Evolutionary conservation across 2,888 invertebrate species (phyloP), one percentile per base, ranked within the genome.

Genomic region (Junonia oenone): DNA sequence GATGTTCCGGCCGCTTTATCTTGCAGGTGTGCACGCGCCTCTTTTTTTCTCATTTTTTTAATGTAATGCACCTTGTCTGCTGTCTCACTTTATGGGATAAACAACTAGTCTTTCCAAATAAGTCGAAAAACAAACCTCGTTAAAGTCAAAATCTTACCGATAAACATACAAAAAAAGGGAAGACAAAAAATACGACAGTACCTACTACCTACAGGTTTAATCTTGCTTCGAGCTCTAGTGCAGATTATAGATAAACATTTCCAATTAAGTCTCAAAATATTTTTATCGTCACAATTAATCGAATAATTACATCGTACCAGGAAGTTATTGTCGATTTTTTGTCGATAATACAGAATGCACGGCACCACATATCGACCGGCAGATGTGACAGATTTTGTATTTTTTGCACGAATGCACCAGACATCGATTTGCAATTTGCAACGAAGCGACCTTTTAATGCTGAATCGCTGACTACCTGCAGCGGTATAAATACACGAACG

Each of bases 341-440:
- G 40, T 56, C n/a, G 35, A 17, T 27, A 19, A 11, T 2, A 22
- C 9, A 13, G n/a, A 48, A 22, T 26, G 46, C 50, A 37, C 15
- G 13, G 19, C 46, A 38, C 29, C 45, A 55, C 49, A 51, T 62
- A 51, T 48, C 43, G 61, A 55, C 27, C 56, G 69, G 73, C 83
- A 82, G 82, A 76, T 83, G 85, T 68, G 64, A 65, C 68, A 69
- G 68, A 75, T 76, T 49, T 73, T 68, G 66, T 71, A 70, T 80
- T 84, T 84, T 81, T 84, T 81, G 75, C 74, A 67, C 72, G 69
- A 63, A 67, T 62, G 56, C 63, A 57, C 62, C 71, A 68, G 68
- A 75, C 77, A 73, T 74, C 76, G 75, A 76, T 81, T 83, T 76
- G 78, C 80, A 81, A 80, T 83, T 76, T 79, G 73, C 70, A 70